Base-by-base conservation (phyloP, 1,140 invertebrate species). In the Procambarus virginalis region DNA sequence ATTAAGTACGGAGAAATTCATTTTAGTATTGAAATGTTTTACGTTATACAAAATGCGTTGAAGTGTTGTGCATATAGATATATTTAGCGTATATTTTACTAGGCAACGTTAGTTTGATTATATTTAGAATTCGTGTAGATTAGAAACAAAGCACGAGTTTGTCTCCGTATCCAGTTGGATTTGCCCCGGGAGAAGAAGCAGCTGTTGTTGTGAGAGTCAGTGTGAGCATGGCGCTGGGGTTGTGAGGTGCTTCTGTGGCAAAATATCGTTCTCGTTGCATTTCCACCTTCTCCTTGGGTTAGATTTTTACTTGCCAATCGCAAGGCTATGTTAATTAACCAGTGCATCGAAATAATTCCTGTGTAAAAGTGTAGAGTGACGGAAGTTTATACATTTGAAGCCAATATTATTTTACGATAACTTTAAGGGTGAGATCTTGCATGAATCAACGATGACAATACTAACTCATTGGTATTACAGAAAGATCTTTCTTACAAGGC, bases 371-470 rank as follows among this genome's bases (percentile, higher is more conserved):
- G 70, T 34, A 14, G 75, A 58, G 84, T 78, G 84, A n/a, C 14
- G 9, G 84, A 78, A 85, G 73, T 68, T 60, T 51, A 10, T 78
- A 34, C 9, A 9, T 51, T 84, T 84, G 2, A 73, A 73, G 78
- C 49, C 60, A 73, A 55, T 73, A 49, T 82, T 81, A 80, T 70
- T 48, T 45, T 75, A 60, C 64, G 78, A 60, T 80, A 86, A 80
- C 77, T 82, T 82, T 8, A 55, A 58, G 76, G 49, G 55, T 49
- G 55, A 76, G 58, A 49, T 75, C 46, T 48, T 70, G 64, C 45
- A 89, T 84, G 82, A 84, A 84, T 49, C 87, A 83, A 89, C 82
- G 55, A 89, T 89, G 88, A 89, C 83, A 89, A 89, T 84, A 64
- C 81, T 49, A 78, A 78, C 75, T 49, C 64, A 77, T 68, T 70